A percentile compares a stretch with the other conserved stretches of the same genome.
These are phyloP conservation scores for Monopterus albus DNA, from an alignment of 2,113 vertebrate genomes.

Conservation along the genomic window DNA sequence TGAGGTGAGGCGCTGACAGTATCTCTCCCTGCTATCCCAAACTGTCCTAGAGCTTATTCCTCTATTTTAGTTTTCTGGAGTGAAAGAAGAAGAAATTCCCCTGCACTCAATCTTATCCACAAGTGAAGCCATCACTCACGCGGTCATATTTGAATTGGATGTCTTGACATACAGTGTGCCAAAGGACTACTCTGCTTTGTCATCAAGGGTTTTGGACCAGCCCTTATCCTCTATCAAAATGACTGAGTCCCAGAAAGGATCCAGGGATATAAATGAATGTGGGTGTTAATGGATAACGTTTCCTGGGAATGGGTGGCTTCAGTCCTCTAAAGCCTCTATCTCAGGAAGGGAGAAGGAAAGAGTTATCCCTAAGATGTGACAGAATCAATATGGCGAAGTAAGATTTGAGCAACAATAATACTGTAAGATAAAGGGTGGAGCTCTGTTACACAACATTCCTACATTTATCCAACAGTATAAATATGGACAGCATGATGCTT, in stretches of 20 bases:
- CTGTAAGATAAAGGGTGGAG: neutral
- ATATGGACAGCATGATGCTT: conserved; percentile 26
- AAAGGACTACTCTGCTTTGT: conserved; percentile 63
- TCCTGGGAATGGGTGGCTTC: conserved; percentile 34
- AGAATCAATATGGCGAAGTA: neutral
- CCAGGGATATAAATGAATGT: conserved; percentile 41
- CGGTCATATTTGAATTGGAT: conserved; percentile 76
- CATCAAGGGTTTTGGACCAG: conserved; percentile 47
- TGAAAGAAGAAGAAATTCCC: conserved; percentile 26
- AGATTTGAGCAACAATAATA: neutral
- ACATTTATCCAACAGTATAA: neutral
- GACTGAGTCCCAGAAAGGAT: conserved; percentile 52
- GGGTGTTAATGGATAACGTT: conserved; percentile 42
- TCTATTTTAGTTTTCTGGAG: conserved; percentile 58
- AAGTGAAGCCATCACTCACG: conserved; percentile 73
- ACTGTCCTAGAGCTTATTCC: conserved; percentile 69
- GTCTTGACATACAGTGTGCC: conserved; percentile 78
- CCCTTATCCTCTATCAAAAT: conserved; percentile 65
- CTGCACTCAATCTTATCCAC: conserved; percentile 66
- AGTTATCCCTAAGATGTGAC: conserved; percentile 3
- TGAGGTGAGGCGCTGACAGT: conserved; percentile 52
- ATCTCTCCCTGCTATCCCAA: conserved; percentile 57
- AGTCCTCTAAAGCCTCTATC: conserved; percentile 18
- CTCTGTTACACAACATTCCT: too few species aligned
- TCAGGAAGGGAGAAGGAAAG: neutral